Conservation (phyloP, 2,113 vertebrate genomes). For the Probosciger aterrimus region DNA sequence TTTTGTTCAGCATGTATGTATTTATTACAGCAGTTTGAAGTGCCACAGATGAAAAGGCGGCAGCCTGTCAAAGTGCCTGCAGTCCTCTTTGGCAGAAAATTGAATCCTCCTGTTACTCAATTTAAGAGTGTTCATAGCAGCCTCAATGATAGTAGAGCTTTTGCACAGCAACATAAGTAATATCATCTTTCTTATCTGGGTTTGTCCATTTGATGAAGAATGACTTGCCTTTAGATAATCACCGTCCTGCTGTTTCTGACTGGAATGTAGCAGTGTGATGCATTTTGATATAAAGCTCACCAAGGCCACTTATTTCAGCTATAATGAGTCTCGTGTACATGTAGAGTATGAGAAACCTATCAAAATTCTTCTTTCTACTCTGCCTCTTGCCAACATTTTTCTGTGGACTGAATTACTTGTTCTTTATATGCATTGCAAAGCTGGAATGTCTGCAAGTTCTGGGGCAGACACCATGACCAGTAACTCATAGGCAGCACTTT, state of each 20-base stretch:
- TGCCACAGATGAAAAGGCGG: neutral
- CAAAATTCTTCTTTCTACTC: neutral
- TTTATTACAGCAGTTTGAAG: neutral
- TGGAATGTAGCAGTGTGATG: neutral
- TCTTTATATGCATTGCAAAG: neutral
- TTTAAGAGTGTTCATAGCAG: neutral
- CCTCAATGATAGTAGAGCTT: neutral
- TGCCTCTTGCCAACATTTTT: neutral
- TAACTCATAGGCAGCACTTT: neutral
- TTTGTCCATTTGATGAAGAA: neutral
- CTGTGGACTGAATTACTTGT: neutral
- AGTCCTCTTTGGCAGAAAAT: neutral
- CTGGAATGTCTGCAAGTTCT: neutral
- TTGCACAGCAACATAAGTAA: neutral
- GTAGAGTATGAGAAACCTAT: neutral
- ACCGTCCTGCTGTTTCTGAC: neutral
- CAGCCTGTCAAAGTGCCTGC: neutral
- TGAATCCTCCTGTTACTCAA: neutral
- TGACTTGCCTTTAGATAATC: neutral
- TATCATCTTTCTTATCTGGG: neutral
- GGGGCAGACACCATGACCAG: neutral
- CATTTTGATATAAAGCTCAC: neutral
- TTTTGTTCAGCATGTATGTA: neutral
- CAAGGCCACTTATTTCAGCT: neutral
- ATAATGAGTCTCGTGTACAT: neutral